A percentile compares a stretch with the other conserved stretches of the same genome.
phyloP scores from a whole-genome alignment of 2,113 vertebrate species.

The Petrocephalus zakoni region DNA sequence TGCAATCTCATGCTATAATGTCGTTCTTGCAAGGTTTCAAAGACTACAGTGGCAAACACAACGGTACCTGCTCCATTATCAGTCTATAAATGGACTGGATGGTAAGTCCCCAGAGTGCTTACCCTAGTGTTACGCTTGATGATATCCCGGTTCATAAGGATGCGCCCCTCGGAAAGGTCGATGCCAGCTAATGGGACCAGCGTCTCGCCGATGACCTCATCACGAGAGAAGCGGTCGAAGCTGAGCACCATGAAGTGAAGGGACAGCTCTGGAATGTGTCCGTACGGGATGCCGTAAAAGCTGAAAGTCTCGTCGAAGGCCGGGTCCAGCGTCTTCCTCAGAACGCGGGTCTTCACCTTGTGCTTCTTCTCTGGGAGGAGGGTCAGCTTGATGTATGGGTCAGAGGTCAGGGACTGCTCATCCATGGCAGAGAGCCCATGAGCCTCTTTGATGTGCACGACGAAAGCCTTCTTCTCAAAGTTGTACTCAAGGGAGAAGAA shows the following conservation, averaged over 20 bases:
- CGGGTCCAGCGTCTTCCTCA: constrained; percentile 93
- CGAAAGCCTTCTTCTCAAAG: constrained; percentile 88
- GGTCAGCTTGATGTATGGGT: constrained; percentile 97
- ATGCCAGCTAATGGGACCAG: constrained; percentile 80
- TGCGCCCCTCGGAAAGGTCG: constrained; percentile 78
- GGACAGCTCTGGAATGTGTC: constrained; percentile 78
- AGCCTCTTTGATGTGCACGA: constrained; percentile 95
- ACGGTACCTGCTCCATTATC: background rate
- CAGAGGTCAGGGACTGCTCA: constrained; percentile 94
- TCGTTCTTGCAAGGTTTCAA: background rate
- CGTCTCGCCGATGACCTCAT: constrained; percentile 94
- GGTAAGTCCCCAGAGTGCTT: constrained; percentile 38
- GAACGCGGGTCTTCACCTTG: constrained; percentile 92
- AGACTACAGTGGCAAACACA: background rate
- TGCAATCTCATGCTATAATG: background rate
- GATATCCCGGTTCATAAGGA: constrained; percentile 91
- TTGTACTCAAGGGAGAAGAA: constrained; percentile 95
- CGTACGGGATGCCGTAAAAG: constrained; percentile 86
- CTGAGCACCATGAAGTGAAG: constrained; percentile 93
- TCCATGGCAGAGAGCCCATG: constrained; percentile 86
- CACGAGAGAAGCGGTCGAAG: constrained; percentile 94
- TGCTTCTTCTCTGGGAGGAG: constrained; percentile 96
- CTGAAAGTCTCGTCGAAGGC: constrained; percentile 97
- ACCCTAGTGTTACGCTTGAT: constrained; percentile 94
- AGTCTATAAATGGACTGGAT: background rate